These are phyloP conservation scores for Drosophila watanabei DNA, from an alignment of 1,140 invertebrate species.

Conservation along the genomic window DNA sequence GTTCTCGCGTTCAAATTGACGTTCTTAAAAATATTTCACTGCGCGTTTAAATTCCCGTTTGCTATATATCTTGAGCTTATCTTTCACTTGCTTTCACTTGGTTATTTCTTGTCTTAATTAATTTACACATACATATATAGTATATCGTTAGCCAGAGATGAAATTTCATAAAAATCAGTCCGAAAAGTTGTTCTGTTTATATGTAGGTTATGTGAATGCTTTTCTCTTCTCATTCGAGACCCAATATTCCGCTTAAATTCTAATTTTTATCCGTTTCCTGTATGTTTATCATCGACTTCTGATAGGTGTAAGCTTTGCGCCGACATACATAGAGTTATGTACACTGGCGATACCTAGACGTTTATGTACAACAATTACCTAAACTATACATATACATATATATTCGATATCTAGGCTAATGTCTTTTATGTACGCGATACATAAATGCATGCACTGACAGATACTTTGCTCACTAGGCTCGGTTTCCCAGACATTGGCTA, in stretches of 20 bases:
- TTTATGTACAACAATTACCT: slow-evolving; percentile 78
- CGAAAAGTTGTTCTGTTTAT: slow-evolving; percentile 38
- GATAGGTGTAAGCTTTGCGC: slow-evolving; percentile 28
- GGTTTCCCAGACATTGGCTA: slow-evolving; percentile 17
- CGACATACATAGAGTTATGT: slow-evolving; percentile 17
- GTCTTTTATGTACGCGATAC: slow-evolving; percentile 24
- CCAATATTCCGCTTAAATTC: slow-evolving; percentile 33
- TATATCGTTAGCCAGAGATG: slow-evolving; percentile 23
- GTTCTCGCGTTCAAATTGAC: slow-evolving; percentile 61
- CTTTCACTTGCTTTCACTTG: slow-evolving; percentile 34
- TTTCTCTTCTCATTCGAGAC: slow-evolving; percentile 31
- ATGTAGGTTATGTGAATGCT: slow-evolving; percentile 25
- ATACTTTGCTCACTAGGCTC: slow-evolving; percentile 42
- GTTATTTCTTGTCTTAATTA: slow-evolving; percentile 20
- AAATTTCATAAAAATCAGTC: slow-evolving; percentile 44
- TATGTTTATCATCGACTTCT: slow-evolving; percentile 46
- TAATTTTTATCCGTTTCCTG: slow-evolving; percentile 44
- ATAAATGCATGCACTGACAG: slow-evolving; percentile 39
- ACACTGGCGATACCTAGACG: slow-evolving; percentile 51
- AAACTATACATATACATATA: slow-evolving; percentile 62
- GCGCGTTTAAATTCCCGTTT: slow-evolving; percentile 49
- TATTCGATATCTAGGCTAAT: slow-evolving; percentile 22
- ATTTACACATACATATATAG: slow-evolving; percentile 12
- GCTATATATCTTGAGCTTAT: slow-evolving; percentile 13
- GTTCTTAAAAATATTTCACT: slow-evolving; percentile 36